Base-by-base conservation (phyloP, 2,797 vertebrate genomes). In the Rallus crepitans region DNA sequence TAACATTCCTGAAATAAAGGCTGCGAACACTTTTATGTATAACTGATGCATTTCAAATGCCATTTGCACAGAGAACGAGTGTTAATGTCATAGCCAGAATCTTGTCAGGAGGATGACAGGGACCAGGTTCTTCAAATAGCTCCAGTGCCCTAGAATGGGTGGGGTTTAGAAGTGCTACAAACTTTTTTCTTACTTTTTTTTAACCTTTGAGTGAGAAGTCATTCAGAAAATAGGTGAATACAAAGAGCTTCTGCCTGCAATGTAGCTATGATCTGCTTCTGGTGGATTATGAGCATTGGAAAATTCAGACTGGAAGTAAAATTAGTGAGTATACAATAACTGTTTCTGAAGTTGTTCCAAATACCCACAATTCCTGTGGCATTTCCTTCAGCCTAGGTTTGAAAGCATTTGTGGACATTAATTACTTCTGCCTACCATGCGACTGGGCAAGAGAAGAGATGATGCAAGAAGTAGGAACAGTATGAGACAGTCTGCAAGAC, bases 291-390 rank as follows among this genome's bases (percentile, higher is more conserved):
- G 12, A 94, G 17, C 33, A n/a, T 25, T 88, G 33, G 50, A 79
- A 90, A 91, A 94, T 85, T 92, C 68, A 89, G 17, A 60, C 13
- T 82, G 35, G 42, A 87, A 90, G 75, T 56, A 73, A 94, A 92
- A 89, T 73, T 27, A 85, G 13, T 59, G 42, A 82, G 7, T 60
- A 19, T 48, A 21, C 37, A 82, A 30, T 78, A 40, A 16, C 25
- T 75, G 40, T 79, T 80, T 87, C 64, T 90, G 82, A 91, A 78
- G 56, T 53, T 61, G 23, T 61, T 93, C 50, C 48, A 86, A 83
- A 91, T 55, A 61, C n/a, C 24, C 24, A 30, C 40, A 1, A 73
- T 71, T 79, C 33, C 33, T 81, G 7, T 39, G 57, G 55, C 47
- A 55, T 42, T 88, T 89, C 31, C 75, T 90, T 91, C 64, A 91